Evolutionary conservation across 2,888 invertebrate species (phyloP), one percentile per base, ranked within the genome.

Genomic region (Oscheius sp.): DNA sequence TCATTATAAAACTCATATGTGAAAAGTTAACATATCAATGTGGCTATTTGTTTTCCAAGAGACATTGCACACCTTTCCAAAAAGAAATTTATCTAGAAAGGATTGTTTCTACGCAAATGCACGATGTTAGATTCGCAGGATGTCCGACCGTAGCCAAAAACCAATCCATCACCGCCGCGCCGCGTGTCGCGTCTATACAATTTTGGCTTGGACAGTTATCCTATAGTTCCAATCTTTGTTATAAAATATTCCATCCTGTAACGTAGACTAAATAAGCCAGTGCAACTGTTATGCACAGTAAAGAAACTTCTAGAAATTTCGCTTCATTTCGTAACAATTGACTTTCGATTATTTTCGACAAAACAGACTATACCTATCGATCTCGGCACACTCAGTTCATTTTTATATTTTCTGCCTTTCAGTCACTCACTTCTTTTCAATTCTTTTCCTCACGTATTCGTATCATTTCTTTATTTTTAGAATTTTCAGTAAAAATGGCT

Each of bases 401-500:
- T 35, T n/a, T 35, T 35, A 35, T 9, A 3, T 35, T 3, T 35
- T 35, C 35, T 35, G 9, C 9, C 9, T 35, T 35, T 9, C 9
- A 9, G 3, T 35, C 9, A 35, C 9, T 35, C 35, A 6, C 5
- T 35, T 35, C 35, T 35, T 35, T 35, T 18, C 49, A 49, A 3
- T 49, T 49, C 49, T 5, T 18, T 49, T 49, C 13, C n/a, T n/a
- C n/a, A n/a, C n/a, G n/a, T n/a, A n/a, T 49, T 49, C 13, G 49
- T 18, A 18, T 25, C 23, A 55, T 16, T 23, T 49, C 25, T 16
- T 64, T 12, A 23, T 9, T 25, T n/a, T 45, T 18, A 13, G 5
- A 9, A 13, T 13, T 52, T 52, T 25, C 35, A 41, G 23, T 7
- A 61, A 68, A 52, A 45, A 88, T 88, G 88, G 86, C 88, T 73